Percentiles rank a stretch among this genome's conserved stretches.
Conservation (phyloP, 2,113 vertebrate genomes). For the Malurus elegans region DNA sequence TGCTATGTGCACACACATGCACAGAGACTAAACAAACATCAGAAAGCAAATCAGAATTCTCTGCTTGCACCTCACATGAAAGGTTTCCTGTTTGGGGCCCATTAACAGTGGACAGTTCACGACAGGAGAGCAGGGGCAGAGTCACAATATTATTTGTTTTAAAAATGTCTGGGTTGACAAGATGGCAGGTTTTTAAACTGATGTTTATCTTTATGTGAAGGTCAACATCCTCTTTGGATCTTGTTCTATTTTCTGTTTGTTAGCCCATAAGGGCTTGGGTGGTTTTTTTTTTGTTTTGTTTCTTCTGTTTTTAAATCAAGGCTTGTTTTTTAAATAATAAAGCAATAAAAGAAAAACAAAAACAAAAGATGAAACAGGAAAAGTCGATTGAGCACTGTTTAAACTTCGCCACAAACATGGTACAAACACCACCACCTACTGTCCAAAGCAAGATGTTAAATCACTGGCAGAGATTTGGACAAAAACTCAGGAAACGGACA, state of each 20-base stretch:
- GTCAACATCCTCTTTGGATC: slow-evolving; percentile 8
- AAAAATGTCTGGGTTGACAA: slow-evolving; percentile 15
- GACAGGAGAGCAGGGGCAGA: neutral
- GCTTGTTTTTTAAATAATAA: neutral
- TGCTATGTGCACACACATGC: neutral
- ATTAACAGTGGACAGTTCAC: neutral
- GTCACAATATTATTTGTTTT: slow-evolving; percentile 14
- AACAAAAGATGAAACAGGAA: neutral
- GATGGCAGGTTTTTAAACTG: neutral
- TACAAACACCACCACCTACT: slow-evolving; percentile 48
- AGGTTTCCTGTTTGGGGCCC: neutral
- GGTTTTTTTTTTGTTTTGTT: neutral
- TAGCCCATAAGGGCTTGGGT: neutral
- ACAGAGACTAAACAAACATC: neutral
- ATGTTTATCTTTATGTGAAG: neutral
- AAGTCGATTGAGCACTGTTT: neutral
- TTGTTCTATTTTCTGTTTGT: neutral
- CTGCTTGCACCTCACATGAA: neutral
- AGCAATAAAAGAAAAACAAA: neutral
- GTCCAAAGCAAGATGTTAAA: neutral
- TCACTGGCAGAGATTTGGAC: neutral
- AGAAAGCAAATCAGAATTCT: neutral
- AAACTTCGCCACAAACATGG: neutral
- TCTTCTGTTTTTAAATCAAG: neutral
- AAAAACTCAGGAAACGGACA: neutral